Conservation (phyloP, 2,888 invertebrate species). For the Brachyopa scutellaris region DNA sequence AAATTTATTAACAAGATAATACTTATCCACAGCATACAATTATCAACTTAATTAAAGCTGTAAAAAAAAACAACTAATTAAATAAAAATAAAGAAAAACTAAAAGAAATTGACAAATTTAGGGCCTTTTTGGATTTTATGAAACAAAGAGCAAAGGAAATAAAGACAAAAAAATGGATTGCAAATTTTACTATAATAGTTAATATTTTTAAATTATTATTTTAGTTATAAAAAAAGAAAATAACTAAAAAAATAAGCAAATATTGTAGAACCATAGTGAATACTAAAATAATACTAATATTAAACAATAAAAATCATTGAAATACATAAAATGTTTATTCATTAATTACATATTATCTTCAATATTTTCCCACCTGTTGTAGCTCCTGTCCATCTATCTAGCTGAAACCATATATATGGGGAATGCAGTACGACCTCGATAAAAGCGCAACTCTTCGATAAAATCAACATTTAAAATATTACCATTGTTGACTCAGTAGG, state of each 20-base stretch:
- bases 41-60: conserved; percentile 68
- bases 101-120: conserved; percentile 59
- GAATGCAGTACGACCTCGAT: too few relatives aligned
- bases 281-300: conserved; percentile 52
- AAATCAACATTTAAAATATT: too few relatives aligned
- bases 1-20: conserved; percentile 72
- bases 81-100: conserved; percentile 74
- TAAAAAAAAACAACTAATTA: conserved; percentile 58
- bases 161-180: conserved; percentile 70
- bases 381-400: too few relatives aligned
- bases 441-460: too few relatives aligned
- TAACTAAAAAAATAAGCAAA: conserved; percentile 36
- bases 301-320: conserved; percentile 56
- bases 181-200: conserved; percentile 62
- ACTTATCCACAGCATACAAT: conserved; percentile 72
- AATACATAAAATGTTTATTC: conserved; percentile 46
- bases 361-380: too few relatives aligned
- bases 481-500: too few relatives aligned
- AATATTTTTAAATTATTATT: conserved; percentile 55
- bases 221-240: conserved; percentile 34
- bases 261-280: conserved; percentile 56
- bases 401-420: too few relatives aligned
- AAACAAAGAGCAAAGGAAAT: conserved; percentile 64
- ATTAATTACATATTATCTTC: too few relatives aligned
- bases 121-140: conserved; percentile 56